A percentile compares a stretch with the other conserved stretches of the same genome.
phyloP scores from a whole-genome alignment of 2,113 vertebrate species.

The chimpanzee (Pan troglodytes) region DNA sequence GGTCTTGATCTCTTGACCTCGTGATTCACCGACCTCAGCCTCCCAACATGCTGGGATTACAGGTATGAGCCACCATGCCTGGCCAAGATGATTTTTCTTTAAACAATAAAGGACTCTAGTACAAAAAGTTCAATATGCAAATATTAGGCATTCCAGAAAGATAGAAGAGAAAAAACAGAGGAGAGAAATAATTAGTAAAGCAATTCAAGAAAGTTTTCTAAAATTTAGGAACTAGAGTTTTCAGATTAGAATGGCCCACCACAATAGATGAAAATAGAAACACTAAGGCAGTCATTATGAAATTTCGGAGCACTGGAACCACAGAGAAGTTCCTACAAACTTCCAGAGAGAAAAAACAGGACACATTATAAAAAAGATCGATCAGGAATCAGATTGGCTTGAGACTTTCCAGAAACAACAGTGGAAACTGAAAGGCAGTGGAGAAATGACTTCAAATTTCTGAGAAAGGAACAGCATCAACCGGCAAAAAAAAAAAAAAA shows the following conservation, averaged over 20 bases:
- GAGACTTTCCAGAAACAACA: not conserved
- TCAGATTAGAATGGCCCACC: not conserved
- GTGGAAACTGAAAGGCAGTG: not conserved
- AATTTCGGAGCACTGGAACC: not conserved
- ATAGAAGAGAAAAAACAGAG: not conserved
- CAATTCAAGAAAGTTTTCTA: not conserved
- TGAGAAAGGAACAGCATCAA: not conserved
- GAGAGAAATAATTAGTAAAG: not conserved
- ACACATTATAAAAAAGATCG: not conserved
- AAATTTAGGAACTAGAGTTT: not conserved
- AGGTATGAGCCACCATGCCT: too few relatives aligned
- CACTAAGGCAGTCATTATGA: not conserved
- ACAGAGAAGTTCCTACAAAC: not conserved
- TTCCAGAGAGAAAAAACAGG: not conserved
- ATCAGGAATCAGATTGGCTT: not conserved
- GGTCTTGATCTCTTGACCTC: too few relatives aligned
- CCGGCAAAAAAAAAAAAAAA: not conserved
- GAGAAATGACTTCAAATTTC: constrained; percentile 11
- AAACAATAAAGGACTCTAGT: not conserved
- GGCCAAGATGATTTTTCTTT: not conserved
- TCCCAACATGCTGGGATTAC: too few relatives aligned
- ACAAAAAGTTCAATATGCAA: not conserved
- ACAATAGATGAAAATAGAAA: not conserved
- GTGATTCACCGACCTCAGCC: too few relatives aligned
- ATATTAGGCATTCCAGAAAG: not conserved